Base-by-base conservation (phyloP, 2,888 invertebrate species). In the Drosophila suboccidentalis region DNA sequence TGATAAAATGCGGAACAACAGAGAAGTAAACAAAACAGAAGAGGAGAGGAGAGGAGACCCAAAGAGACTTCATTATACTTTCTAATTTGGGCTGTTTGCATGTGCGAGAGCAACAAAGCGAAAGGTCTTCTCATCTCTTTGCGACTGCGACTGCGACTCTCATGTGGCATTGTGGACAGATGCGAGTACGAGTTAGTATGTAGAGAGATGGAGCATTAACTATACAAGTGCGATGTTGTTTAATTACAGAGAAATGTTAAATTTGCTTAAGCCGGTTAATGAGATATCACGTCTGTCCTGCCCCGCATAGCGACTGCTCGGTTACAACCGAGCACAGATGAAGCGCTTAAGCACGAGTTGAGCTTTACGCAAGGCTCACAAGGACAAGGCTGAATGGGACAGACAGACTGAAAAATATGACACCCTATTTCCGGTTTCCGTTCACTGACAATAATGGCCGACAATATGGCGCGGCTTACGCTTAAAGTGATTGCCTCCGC, bases 401-500 rank as follows among this genome's bases (percentile, higher is more conserved):
- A 32, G 22, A 41, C 70, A 74, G 22, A 22, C 64, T 76, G 80
- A 78, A 81, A 82, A 80, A 81, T 81, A 81, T 83, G 81, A 81
- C 84, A 81, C 84, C 81, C 81, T 75, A 83, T 80, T 82, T 82
- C 82, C 85, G 76, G 58, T 79, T 82, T 74, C 76, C 72, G 69
- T 68, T 71, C 73, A 67, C 80, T 85, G 86, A 82, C 86, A 83
- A 83, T 82, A 83, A 85, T 83, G 82, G 86, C 85, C 75, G 85
- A 85, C 85, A 87, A 86, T 87, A 86, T 87, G 85, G 84, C 76
- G 82, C 70, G 75, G 82, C 76, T 87, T 84, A 82, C 78, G 75
- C 71, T 78, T 67, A 83, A 80, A 81, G 78, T 83, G 81, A 83
- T 80, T 77, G 84, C 81, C 63, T 9, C n/a, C 43, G 50, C 34